These are phyloP conservation scores for Papilio demoleus DNA, from an alignment of 2,888 invertebrate species.

Conservation along the genomic window DNA sequence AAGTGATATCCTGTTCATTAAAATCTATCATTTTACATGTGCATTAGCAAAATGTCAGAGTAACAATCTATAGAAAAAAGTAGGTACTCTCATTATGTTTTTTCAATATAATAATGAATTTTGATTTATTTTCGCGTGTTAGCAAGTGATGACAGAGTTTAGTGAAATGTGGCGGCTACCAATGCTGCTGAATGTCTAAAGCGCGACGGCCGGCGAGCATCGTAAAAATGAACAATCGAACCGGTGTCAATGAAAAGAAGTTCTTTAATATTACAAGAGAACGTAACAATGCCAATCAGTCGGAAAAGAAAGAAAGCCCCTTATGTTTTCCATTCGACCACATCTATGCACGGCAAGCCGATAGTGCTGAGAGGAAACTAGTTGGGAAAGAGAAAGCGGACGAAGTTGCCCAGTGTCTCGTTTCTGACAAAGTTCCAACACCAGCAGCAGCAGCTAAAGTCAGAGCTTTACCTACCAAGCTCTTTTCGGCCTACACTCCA, in stretches of 20 bases:
- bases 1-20: constrained; percentile 52
- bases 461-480: not conserved
- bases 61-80: constrained; percentile 53
- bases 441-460: not conserved
- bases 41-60: constrained; percentile 77
- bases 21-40: constrained; percentile 69
- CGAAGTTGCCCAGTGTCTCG: constrained; percentile 64
- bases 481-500: not conserved
- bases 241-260: constrained; percentile 78
- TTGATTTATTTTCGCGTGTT: not conserved
- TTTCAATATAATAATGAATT: constrained; percentile 68
- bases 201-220: constrained; percentile 79
- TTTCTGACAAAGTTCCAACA: constrained; percentile 55
- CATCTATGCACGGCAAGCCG: constrained; percentile 87
- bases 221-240: constrained; percentile 80
- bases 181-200: constrained; percentile 64
- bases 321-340: constrained; percentile 88
- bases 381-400: constrained; percentile 71
- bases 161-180: constrained; percentile 73
- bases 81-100: constrained; percentile 62
- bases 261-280: constrained; percentile 78
- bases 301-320: constrained; percentile 80
- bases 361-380: constrained; percentile 61
- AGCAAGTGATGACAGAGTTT: constrained; percentile 52
- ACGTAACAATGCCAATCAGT: constrained; percentile 67